These are phyloP conservation scores for Enchytraeus crypticus DNA, from an alignment of 2,888 invertebrate species.

Conservation along the genomic window DNA sequence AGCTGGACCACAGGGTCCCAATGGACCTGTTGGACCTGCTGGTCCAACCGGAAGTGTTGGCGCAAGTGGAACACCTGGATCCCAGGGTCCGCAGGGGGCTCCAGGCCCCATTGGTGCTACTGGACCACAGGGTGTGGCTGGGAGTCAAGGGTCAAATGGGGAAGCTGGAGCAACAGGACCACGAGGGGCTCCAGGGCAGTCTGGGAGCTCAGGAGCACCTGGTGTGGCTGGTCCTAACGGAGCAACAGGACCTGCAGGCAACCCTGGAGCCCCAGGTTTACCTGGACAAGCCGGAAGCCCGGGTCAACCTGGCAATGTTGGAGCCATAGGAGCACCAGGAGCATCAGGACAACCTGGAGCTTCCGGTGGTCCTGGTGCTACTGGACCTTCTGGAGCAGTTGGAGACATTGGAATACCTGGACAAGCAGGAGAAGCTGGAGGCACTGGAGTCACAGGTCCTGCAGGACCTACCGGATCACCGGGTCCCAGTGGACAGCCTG, in stretches of 20 bases:
- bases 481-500: not conserved
- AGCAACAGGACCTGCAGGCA: constrained; percentile 7
- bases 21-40: constrained; percentile 4
- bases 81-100: too few species aligned
- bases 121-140: constrained; percentile 16
- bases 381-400: constrained; percentile 13
- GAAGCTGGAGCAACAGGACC: constrained; percentile 10
- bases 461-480: too few species aligned
- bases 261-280: constrained; percentile 12
- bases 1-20: constrained; percentile 10
- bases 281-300: constrained; percentile 10
- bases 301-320: constrained; percentile 9
- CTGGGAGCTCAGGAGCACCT: constrained; percentile 12
- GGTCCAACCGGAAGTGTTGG: constrained; percentile 6
- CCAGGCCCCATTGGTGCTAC: too few species aligned
- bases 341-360: constrained; percentile 10
- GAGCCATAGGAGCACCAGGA: constrained; percentile 4
- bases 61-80: constrained; percentile 22
- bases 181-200: constrained; percentile 11
- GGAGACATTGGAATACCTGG: constrained; percentile 10
- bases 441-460: not conserved
- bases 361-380: constrained; percentile 15
- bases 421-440: not conserved
- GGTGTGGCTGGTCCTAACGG: constrained; percentile 16
- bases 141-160: not conserved